phyloP scores from a whole-genome alignment of 2,113 vertebrate species.

The Sinocyclocheilus anshuiensis region DNA sequence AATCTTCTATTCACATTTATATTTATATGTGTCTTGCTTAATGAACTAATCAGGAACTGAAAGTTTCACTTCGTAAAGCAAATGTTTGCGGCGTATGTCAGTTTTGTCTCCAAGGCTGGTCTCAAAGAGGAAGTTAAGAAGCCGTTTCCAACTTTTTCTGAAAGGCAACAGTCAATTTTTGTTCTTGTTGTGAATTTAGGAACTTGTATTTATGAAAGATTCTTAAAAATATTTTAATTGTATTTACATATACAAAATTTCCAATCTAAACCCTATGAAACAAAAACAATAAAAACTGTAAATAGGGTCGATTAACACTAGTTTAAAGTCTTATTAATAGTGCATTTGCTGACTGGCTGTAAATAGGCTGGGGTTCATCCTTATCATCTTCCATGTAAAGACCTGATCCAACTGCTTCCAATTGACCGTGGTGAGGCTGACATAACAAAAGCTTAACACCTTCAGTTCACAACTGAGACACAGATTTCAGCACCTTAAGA shows the following conservation, averaged over 20 bases:
- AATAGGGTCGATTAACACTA: slow-evolving; percentile 28
- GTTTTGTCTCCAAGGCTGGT: neutral
- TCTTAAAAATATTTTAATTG: neutral
- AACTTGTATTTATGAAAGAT: neutral
- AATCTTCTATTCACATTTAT: neutral
- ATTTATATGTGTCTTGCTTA: neutral
- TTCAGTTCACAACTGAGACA: neutral
- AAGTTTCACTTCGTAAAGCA: neutral
- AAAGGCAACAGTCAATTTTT: neutral
- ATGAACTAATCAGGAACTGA: neutral
- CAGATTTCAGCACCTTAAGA: slow-evolving; percentile 10
- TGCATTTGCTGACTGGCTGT: slow-evolving; percentile 23
- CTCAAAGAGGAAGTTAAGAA: neutral
- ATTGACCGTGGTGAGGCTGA: slow-evolving; percentile 36
- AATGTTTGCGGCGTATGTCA: neutral
- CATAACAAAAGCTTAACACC: slow-evolving; percentile 65
- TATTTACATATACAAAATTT: neutral
- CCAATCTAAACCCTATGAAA: slow-evolving; percentile 15
- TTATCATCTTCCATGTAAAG: slow-evolving; percentile 49
- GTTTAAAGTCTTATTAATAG: slow-evolving; percentile 34
- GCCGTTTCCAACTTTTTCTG: neutral
- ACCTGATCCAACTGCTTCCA: slow-evolving; percentile 42
- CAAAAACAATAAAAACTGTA: neutral
- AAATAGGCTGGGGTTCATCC: slow-evolving; percentile 37
- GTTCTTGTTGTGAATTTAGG: neutral